Evolutionary conservation across 2,797 vertebrate genomes (phyloP).

Genomic region (Craterocephalus amniculus): DNA sequence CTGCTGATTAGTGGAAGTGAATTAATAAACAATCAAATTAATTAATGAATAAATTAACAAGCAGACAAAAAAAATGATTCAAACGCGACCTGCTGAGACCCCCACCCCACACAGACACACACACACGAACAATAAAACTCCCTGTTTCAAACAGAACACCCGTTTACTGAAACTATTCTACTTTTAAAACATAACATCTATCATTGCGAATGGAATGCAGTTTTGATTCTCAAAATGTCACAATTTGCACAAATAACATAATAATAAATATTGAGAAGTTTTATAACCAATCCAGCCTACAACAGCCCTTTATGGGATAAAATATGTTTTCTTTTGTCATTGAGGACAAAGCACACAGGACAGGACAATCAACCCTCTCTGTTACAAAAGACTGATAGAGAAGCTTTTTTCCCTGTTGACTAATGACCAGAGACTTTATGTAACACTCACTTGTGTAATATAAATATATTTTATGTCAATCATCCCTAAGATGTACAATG

Average conservation of each 20-base stretch:
- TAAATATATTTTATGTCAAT: not conserved
- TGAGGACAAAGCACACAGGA: not conserved
- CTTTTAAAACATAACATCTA: not conserved
- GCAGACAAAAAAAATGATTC: too few species aligned
- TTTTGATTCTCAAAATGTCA: not conserved
- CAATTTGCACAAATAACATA: not conserved
- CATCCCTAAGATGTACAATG: not conserved
- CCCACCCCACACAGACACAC: too few species aligned
- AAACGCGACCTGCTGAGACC: too few species aligned
- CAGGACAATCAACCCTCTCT: not conserved
- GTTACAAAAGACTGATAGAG: not conserved
- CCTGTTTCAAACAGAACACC: too few species aligned
- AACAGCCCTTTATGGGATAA: not conserved
- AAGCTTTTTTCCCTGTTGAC: not conserved
- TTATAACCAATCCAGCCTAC: not conserved
- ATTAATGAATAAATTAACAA: too few species aligned
- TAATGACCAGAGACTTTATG: not conserved
- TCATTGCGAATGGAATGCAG: not conserved
- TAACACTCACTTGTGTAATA: not conserved
- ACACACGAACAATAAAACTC: too few species aligned
- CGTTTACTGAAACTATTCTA: not conserved
- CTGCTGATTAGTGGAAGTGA: too few species aligned
- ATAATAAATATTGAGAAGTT: not conserved
- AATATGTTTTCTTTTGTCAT: slow-evolving; percentile 12
- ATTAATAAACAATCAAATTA: too few species aligned